A percentile compares a stretch with the other conserved stretches of the same genome.
These are phyloP conservation scores for Eulemur rubriventer DNA, from an alignment of 2,797 vertebrate species.

Conservation along the genomic window DNA sequence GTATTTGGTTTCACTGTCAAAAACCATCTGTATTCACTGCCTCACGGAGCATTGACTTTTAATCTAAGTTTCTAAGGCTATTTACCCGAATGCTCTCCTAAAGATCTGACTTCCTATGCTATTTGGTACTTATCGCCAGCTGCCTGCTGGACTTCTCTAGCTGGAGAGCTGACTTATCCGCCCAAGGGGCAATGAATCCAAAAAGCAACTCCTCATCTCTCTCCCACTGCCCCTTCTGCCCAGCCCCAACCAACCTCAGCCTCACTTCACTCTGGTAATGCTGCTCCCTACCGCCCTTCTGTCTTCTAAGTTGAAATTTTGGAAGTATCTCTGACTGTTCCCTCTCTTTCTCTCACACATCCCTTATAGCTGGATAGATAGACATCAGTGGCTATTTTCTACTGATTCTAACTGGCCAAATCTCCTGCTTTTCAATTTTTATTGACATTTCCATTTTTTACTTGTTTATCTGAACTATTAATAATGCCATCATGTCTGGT, in stretches of 20 bases:
- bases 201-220: not conserved
- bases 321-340: not conserved
- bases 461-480: not conserved
- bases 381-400: not conserved
- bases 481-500: not conserved
- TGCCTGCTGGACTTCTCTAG: not conserved
- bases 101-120: not conserved
- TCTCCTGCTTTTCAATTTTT: not conserved
- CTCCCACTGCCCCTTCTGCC: not conserved
- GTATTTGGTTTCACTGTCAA: not conserved
- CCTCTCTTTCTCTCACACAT: not conserved
- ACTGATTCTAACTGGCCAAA: not conserved
- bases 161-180: not conserved
- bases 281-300: not conserved
- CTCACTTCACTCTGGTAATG: not conserved
- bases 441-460: not conserved
- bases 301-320: not conserved
- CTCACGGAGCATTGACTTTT: not conserved
- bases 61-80: not conserved
- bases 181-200: not conserved
- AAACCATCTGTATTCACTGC: not conserved
- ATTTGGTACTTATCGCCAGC: not conserved
- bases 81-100: not conserved
- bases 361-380: not conserved
- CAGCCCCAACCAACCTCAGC: not conserved